Evolutionary conservation across 2,797 vertebrate species (phyloP).

Genomic region (Takifugu rubripes): DNA sequence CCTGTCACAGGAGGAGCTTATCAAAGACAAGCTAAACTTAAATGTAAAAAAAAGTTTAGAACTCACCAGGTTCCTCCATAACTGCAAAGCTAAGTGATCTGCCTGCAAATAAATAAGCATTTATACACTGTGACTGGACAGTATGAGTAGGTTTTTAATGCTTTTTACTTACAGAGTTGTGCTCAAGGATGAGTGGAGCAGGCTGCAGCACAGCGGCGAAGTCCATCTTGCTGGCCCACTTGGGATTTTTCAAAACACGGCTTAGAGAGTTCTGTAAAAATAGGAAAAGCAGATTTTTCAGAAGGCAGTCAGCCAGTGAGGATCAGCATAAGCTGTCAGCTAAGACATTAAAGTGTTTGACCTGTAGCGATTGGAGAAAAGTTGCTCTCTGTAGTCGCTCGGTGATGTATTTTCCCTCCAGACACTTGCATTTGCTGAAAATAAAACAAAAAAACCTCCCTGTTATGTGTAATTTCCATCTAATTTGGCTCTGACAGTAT

Average conservation of each 20-base stretch:
- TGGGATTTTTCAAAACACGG: slow-evolving; percentile 38
- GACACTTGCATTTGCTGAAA: slow-evolving; percentile 52
- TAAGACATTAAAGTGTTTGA: slow-evolving; percentile 16
- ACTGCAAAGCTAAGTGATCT: slow-evolving; percentile 53
- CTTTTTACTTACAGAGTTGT: slow-evolving; percentile 39
- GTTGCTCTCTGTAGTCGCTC: slow-evolving; percentile 44
- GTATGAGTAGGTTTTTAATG: neutral
- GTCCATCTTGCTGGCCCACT: slow-evolving; percentile 51
- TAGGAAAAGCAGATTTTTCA: neutral
- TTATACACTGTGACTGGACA: neutral
- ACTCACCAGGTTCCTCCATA: slow-evolving; percentile 72
- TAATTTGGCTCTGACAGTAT: neutral
- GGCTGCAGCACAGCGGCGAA: slow-evolving; percentile 68
- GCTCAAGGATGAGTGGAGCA: slow-evolving; percentile 48
- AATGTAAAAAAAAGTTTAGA: neutral
- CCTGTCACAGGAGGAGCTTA: no score
- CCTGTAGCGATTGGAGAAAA: slow-evolving; percentile 63
- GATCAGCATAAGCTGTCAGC: neutral
- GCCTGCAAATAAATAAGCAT: slow-evolving; percentile 30
- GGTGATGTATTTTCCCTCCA: slow-evolving; percentile 19
- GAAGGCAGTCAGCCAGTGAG: neutral
- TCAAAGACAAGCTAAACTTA: neutral
- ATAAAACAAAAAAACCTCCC: neutral
- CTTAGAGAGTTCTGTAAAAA: slow-evolving; percentile 62
- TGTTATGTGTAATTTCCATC: neutral